phyloP scores from a whole-genome alignment of 2,113 vertebrate genomes.

The Hiodon tergisus region DNA sequence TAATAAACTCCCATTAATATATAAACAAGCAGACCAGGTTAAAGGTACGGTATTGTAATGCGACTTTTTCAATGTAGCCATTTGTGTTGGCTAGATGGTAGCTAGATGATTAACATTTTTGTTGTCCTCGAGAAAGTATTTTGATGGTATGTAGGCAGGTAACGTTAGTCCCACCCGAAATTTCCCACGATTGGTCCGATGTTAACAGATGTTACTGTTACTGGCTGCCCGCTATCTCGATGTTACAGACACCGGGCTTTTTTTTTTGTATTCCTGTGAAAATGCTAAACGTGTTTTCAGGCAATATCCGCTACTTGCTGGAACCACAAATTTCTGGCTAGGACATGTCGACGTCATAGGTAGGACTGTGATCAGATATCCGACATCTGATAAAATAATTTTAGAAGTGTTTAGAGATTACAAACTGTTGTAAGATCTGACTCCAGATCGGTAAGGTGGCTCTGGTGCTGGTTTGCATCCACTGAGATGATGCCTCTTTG shows the following conservation, averaged over 20 bases:
- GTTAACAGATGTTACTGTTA: conserved; percentile 24
- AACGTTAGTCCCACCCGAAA: conserved; percentile 45
- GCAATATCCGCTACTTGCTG: background rate
- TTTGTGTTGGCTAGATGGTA: background rate
- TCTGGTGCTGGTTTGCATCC: too few species aligned
- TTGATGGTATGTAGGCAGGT: conserved; percentile 48
- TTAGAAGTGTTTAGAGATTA: too few species aligned
- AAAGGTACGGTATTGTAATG: background rate
- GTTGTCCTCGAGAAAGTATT: conserved; percentile 55
- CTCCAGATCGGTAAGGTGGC: too few species aligned
- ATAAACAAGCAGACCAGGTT: too few species aligned
- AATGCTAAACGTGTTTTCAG: background rate
- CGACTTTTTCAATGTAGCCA: background rate
- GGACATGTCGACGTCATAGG: background rate
- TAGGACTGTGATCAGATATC: too few species aligned
- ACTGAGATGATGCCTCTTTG: too few species aligned
- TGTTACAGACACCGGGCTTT: background rate
- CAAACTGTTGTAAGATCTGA: too few species aligned
- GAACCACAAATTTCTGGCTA: background rate
- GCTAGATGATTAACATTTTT: conserved; percentile 52
- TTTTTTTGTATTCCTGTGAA: background rate
- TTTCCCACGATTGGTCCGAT: conserved; percentile 40
- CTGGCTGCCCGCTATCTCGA: conserved; percentile 46
- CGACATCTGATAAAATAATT: too few species aligned
- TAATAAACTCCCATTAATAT: conserved; percentile 12